Percentiles rank a stretch among this genome's conserved stretches.
phyloP scores from a whole-genome alignment of 2,888 invertebrate genomes.

The Philaethria dido region DNA sequence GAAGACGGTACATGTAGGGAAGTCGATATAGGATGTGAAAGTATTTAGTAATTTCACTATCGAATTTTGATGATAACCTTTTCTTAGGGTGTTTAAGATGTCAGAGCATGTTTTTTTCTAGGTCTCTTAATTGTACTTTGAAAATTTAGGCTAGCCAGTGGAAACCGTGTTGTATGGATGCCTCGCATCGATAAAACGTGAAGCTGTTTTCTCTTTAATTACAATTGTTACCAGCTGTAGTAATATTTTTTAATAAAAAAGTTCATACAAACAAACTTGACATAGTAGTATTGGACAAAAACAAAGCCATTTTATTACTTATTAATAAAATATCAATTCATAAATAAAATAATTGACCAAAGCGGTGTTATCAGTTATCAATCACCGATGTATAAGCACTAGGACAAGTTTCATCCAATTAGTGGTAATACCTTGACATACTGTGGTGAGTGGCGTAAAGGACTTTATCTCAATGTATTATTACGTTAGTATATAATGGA shows the following conservation, averaged over 20 bases:
- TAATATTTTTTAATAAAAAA: background rate
- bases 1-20: too few species aligned
- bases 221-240: too few species aligned
- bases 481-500: background rate
- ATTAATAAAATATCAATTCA: slow-evolving; percentile 10
- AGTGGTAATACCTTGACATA: slow-evolving; percentile 36
- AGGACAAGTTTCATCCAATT: slow-evolving; percentile 40
- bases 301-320: background rate
- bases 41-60: too few species aligned
- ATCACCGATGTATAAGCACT: slow-evolving; percentile 37
- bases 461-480: slow-evolving; percentile 9
- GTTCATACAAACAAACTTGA: background rate
- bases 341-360: slow-evolving; percentile 19
- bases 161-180: too few species aligned
- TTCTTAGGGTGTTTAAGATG: too few species aligned
- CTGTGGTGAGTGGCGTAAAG: slow-evolving; percentile 25
- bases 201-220: too few species aligned
- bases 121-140: too few species aligned
- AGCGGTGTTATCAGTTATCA: slow-evolving; percentile 38
- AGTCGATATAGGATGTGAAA: too few species aligned
- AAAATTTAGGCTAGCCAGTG: too few species aligned
- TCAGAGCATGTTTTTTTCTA: too few species aligned
- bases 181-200: too few species aligned
- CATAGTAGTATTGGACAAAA: background rate
- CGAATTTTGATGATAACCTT: too few species aligned